These are phyloP conservation scores for Garrulus glandarius DNA, from an alignment of 2,797 vertebrate species.

Conservation along the genomic window DNA sequence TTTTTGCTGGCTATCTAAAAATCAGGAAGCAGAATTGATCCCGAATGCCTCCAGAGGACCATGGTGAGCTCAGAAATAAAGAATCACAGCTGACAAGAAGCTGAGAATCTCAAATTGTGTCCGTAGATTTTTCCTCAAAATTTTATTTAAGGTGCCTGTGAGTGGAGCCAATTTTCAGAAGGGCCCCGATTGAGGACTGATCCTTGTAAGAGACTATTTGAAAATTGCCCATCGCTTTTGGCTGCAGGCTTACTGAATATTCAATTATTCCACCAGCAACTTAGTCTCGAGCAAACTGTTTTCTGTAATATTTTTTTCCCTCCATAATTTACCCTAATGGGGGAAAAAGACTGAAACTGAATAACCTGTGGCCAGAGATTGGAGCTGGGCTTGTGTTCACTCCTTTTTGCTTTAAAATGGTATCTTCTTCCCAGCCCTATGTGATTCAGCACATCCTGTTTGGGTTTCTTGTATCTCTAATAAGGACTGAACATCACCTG, in stretches of 20 bases:
- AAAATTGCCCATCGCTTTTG: neutral
- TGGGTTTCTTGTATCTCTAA: neutral
- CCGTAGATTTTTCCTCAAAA: neutral
- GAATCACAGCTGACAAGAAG: neutral
- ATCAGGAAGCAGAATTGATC: neutral
- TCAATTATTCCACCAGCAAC: neutral
- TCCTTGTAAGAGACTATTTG: neutral
- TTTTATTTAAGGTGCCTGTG: neutral
- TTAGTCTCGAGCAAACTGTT: neutral
- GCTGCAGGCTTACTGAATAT: neutral
- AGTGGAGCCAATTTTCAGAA: neutral
- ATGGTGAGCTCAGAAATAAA: neutral
- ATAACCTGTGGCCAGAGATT: accelerated
- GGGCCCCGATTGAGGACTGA: neutral
- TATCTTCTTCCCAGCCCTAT: neutral
- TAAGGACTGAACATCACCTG: neutral
- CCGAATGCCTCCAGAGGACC: neutral
- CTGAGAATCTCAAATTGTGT: neutral
- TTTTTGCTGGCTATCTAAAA: neutral
- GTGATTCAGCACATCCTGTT: neutral
- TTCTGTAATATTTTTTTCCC: neutral
- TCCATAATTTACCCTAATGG: accelerated
- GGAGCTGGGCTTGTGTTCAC: accelerated
- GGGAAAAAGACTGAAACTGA: neutral
- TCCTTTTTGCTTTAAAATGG: neutral